Conservation (phyloP, 1,140 invertebrate genomes). For the Temnothorax curvispinosus region DNA sequence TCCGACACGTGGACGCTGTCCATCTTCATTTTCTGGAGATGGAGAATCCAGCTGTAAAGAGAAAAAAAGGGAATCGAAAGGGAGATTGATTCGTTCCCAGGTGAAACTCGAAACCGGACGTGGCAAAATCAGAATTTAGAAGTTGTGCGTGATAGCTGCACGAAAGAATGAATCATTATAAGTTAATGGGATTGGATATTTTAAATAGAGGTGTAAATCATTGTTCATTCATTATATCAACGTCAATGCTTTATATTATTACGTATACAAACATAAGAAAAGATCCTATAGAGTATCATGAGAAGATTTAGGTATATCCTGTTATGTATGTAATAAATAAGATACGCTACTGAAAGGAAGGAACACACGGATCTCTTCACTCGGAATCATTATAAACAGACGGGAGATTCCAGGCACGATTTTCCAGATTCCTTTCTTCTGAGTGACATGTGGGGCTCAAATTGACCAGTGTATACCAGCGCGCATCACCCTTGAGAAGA, state of each 20-base stretch:
- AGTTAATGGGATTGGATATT: conserved; percentile 33
- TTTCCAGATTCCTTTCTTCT: conserved; percentile 71
- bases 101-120: conserved; percentile 69
- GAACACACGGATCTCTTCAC: conserved; percentile 3
- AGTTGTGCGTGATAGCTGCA: neutral
- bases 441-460: conserved; percentile 73
- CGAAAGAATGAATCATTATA: conserved; percentile 32
- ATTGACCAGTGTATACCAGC: conserved; percentile 76
- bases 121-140: conserved; percentile 21
- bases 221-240: neutral
- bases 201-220: neutral
- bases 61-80: conserved; percentile 33
- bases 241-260: neutral
- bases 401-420: conserved; percentile 50
- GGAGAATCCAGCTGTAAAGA: conserved; percentile 39
- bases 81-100: conserved; percentile 66
- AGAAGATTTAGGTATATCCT: neutral
- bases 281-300: neutral
- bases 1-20: conserved; percentile 76
- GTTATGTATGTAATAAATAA: conserved; percentile 36
- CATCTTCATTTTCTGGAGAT: conserved; percentile 76
- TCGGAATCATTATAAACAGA: conserved; percentile 62
- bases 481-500: conserved; percentile 68
- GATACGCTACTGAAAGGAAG: neutral
- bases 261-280: neutral